Evolutionary conservation across 2,888 invertebrate genomes (phyloP), one percentile per base, ranked within the genome.

Genomic region (Ochropleura leucogaster): DNA sequence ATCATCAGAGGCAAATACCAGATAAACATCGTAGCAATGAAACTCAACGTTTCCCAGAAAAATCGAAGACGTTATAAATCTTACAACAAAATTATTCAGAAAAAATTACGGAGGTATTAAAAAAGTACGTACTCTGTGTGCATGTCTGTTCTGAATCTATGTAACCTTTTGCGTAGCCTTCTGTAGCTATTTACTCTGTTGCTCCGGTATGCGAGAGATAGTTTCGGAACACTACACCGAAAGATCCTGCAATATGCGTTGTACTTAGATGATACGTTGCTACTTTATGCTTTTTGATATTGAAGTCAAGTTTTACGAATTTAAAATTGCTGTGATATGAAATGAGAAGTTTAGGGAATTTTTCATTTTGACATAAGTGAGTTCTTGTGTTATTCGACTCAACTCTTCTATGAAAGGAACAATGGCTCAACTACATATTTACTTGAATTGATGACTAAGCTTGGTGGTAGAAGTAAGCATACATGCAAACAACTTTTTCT

Each of bases 201-300:
- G 16, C n/a, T n/a, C 20, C 18, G 63, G 79, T 68, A 76, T 81
- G 63, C 8, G 57, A 47, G 69, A 63, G 68, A 79, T 72, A 82
- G 69, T 81, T 74, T 77, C 53, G 42, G 68, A 70, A 75, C 65
- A 72, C 70, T 74, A 77, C 68, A 46, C 55, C 40, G 62, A 82
- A 72, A 84, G 74, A 72, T 72, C 71, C 55, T 55, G 68, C 77
- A 80, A 80, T 86, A 80, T 73, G 68, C 71, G 57, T 79, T 69
- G 14, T 72, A 72, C 62, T 77, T 55, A 59, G 42, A 74, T 64
- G 72, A 70, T 67, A 78, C 68, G 60, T 53, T 70, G 68, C 65
- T 63, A 70, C 75, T 82, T 72, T 75, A 71, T 71, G 67, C 74
- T 68, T 76, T 79, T 57, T 63, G 67, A 83, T 81, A 83, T 79